Evolutionary conservation across 1,140 invertebrate genomes (phyloP), one percentile per base, ranked within the genome.

Genomic region (Pteromalus puparum): DNA sequence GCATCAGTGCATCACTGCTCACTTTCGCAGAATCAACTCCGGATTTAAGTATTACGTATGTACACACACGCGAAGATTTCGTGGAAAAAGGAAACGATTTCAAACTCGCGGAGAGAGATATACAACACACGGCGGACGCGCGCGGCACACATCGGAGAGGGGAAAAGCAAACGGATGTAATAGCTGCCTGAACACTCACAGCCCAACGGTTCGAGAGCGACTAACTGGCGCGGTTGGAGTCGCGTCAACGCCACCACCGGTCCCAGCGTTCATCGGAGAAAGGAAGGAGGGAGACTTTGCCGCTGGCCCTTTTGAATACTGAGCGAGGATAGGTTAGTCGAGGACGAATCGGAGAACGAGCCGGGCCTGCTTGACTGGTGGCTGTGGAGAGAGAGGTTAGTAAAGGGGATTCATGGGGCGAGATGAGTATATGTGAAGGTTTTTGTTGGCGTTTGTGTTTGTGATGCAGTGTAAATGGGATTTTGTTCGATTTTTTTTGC

Each of bases 141-240:
- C 12, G 24, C 26, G 28, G 24, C 75, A 34, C 28, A 61, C 18
- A 65, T 65, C 30, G 13, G 1, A 21, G 2, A 28, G n/a, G 21
- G 24, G n/a, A 30, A 1, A 2, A 68, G 26, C n/a, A 68, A 1
- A 21, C 70, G 76, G 76, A 65, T n/a, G 68, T 28, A 78, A 80
- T 28, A 5, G 24, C 24, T 34, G 34, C 24, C 42, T 24, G 26
- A 80, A 80, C 78, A 28, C 82, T 87, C 87, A 81, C 77, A 53
- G 18, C 76, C 87, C 90, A 85, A 75, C 86, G 87, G 89, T 89
- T 91, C 87, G 87, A 89, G 88, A 90, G 88, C 90, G 87, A 92
- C 91, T 92, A 91, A 92, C 90, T 90, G 30, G 21, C 53, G 21
- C 24, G 26, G 1, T 10, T 42, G 5, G 48, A 42, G 70, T 18